A percentile compares a stretch with the other conserved stretches of the same genome.
These are phyloP conservation scores for Benthochromis sp. DNA, from an alignment of 2,113 vertebrate genomes.

Conservation along the genomic window DNA sequence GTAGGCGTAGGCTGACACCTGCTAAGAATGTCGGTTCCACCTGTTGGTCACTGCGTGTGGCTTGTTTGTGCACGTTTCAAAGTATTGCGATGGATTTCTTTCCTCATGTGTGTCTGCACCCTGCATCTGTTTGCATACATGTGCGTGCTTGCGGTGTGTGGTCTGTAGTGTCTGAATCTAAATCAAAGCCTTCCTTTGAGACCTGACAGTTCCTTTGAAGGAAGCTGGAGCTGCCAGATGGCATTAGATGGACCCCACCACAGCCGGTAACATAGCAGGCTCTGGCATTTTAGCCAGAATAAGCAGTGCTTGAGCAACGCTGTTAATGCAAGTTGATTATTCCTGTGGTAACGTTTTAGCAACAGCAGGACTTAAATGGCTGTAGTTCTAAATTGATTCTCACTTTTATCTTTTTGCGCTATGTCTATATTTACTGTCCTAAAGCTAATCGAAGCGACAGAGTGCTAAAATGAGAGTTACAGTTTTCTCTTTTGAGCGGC, in stretches of 20 bases:
- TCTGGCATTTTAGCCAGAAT: background rate
- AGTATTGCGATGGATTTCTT: background rate
- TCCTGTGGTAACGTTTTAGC: background rate
- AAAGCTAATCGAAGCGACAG: background rate
- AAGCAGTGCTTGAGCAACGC: background rate
- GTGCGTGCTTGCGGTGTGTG: background rate
- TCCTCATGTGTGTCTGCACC: background rate
- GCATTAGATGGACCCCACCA: background rate
- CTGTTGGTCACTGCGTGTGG: background rate
- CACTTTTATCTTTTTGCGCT: background rate
- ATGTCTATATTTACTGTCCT: background rate
- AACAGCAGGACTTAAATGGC: background rate
- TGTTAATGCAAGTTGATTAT: background rate
- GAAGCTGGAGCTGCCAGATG: constrained; percentile 37
- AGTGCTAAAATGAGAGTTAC: background rate
- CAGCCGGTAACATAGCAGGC: background rate
- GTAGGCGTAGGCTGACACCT: background rate
- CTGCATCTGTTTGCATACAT: constrained; percentile 5
- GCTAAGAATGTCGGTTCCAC: background rate
- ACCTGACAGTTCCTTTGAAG: constrained; percentile 49
- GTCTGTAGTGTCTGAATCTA: background rate
- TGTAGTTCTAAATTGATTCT: background rate
- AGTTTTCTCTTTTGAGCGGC: background rate
- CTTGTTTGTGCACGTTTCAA: background rate
- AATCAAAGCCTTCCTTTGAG: constrained; percentile 55